phyloP scores from a whole-genome alignment of 1,140 invertebrate species.

The Penaeus indicus region DNA sequence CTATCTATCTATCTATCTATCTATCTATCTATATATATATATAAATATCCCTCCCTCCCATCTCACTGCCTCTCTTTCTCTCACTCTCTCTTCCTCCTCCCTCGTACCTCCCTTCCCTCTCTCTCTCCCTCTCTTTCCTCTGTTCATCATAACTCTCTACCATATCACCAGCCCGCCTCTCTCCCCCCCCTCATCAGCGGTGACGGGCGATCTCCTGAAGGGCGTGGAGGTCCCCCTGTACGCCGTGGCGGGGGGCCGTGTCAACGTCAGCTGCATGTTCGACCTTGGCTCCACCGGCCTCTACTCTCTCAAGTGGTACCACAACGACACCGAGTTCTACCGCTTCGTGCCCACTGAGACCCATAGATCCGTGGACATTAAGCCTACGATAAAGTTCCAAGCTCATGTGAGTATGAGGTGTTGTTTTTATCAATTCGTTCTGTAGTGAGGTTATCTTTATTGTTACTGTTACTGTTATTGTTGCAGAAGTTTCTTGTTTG shows the following conservation, averaged over 20 bases:
- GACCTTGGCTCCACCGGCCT: not conserved
- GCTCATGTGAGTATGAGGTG: constrained; percentile 43
- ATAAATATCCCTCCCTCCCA: no score
- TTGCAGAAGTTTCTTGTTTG: no score
- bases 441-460: no score
- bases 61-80: no score
- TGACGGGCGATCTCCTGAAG: constrained; percentile 24
- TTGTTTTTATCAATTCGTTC: no score
- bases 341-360: constrained; percentile 54
- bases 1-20: no score
- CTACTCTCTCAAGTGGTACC: constrained; percentile 62
- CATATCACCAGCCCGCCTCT: not conserved
- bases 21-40: no score
- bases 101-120: no score
- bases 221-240: constrained; percentile 17
- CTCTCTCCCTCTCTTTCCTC: no score
- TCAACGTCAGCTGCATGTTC: constrained; percentile 15
- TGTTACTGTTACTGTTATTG: no score
- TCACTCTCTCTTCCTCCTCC: no score
- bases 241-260: not conserved
- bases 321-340: constrained; percentile 58
- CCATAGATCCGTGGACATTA: constrained; percentile 44
- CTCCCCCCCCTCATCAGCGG: not conserved
- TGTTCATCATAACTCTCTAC: no score
- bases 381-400: constrained; percentile 46